phyloP scores from a whole-genome alignment of 2,888 invertebrate genomes.

The Drosophila demipolita region DNA sequence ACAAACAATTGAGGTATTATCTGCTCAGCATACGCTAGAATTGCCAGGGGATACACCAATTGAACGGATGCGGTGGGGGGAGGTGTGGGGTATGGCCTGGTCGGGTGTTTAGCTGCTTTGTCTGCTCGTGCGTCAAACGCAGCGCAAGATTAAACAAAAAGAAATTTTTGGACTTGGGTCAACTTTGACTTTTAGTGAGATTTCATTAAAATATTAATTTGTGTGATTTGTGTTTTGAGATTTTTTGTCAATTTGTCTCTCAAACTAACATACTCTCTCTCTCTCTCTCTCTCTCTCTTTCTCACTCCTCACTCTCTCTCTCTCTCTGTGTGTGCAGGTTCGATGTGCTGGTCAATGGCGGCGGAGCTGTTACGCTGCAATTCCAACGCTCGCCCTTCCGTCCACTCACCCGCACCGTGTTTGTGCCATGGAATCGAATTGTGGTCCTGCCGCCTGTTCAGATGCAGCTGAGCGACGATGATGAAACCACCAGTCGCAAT shows the following conservation, averaged over 20 bases:
- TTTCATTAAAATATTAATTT: conserved; percentile 80
- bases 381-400: conserved; percentile 98
- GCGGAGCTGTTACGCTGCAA: conserved; percentile 97
- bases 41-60: conserved; percentile 1
- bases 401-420: conserved; percentile 94
- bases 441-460: conserved; percentile 95
- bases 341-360: conserved; percentile 99
- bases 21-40: conserved; percentile 43
- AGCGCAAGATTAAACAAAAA: neutral
- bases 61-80: too few species aligned
- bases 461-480: conserved; percentile 93
- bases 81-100: neutral
- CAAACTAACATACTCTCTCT: neutral
- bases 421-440: conserved; percentile 98
- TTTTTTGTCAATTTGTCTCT: neutral
- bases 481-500: conserved; percentile 85
- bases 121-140: conserved; percentile 47
- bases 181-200: conserved; percentile 24
- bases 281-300: neutral
- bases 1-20: conserved; percentile 82
- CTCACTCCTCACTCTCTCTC: neutral
- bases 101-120: neutral
- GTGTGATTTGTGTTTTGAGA: conserved; percentile 56
- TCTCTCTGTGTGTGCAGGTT: conserved; percentile 88
- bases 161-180: neutral